Evolutionary conservation across 2,888 invertebrate species (phyloP), one percentile per base, ranked within the genome.

Genomic region (Cataglyphis albicans): DNA sequence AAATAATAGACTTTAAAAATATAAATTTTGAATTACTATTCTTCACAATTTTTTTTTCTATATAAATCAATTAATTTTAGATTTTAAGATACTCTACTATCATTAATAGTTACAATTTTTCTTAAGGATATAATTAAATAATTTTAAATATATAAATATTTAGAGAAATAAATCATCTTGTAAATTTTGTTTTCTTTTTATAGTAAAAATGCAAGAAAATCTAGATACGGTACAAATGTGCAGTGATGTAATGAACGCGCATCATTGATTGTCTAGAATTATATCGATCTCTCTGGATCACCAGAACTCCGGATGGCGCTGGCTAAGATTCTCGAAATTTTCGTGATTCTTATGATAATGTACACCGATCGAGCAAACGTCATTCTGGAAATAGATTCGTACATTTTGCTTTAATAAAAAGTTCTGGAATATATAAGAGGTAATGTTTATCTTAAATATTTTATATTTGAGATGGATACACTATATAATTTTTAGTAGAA

Each of bases 361-460:
- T 86, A 63, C 74, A 38, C 57, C 91, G 55, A 74, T 52, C 38
- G 67, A 61, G 89, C 91, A 67, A 92, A 93, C 64, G 92, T 93
- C 86, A 94, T 92, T 84, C 94, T 94, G 75, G 93, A 94, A 91
- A 93, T 93, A 93, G 94, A 94, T 94, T 75, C 78, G 91, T 80
- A 12, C 10, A 18, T 25, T 55, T 73, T 81, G 67, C 18, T 74
- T 65, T 82, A 44, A 44, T 44, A 6, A 1, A 44, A 44, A 18
- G 18, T 67, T 44, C 3, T 67, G 41, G 3, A 41, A n/a, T n/a
- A n/a, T n/a, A 4, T 5, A 41, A 38, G 41, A 9, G 0, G 3
- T 44, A 25, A 18, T 15, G 4, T 65, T 25, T 65, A 35, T 65
- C 21, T 21, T 5, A 57, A 21, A 25, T 25, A 21, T 21, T 25